phyloP scores from a whole-genome alignment of 2,888 invertebrate genomes.

The Ichneumoninae sp. region DNA sequence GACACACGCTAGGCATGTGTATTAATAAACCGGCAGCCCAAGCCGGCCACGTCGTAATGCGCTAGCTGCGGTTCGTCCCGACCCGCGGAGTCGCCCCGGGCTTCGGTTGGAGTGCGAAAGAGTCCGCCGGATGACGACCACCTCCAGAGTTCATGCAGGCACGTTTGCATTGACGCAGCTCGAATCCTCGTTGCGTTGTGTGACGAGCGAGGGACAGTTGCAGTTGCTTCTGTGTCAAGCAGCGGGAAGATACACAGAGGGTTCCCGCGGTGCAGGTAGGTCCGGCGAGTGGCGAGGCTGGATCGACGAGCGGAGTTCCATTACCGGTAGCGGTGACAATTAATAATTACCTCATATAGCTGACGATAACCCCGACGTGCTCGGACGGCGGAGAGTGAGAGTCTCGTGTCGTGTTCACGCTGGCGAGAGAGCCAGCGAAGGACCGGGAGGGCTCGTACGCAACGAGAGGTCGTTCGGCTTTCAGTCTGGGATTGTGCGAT shows the following conservation, averaged over 20 bases:
- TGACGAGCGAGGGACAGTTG: neutral
- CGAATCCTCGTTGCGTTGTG: conserved; percentile 26
- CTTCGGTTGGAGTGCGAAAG: neutral
- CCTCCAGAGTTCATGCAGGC: neutral
- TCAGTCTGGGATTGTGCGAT: conserved; percentile 38
- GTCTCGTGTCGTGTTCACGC: conserved; percentile 30
- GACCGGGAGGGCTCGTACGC: conserved; percentile 2
- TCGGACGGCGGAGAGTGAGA: conserved; percentile 25
- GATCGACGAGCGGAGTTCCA: conserved; percentile 70
- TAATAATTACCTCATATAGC: conserved; percentile 80
- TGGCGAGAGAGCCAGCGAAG: conserved; percentile 13
- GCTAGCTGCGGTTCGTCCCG: conserved; percentile 23
- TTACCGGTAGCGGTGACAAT: conserved; percentile 76
- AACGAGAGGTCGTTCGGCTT: conserved; percentile 35
- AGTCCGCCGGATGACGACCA: neutral
- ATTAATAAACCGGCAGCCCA: conserved; percentile 31
- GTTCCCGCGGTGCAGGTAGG: neutral
- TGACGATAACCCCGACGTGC: conserved; percentile 75
- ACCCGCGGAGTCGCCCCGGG: neutral
- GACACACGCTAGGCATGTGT: conserved; percentile 15
- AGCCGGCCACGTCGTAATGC: neutral
- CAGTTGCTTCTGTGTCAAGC: neutral
- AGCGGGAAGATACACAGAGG: neutral
- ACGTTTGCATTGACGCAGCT: neutral
- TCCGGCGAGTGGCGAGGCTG: conserved; percentile 24